Evolutionary conservation across 2,888 invertebrate species (phyloP), one percentile per base, ranked within the genome.

Genomic region (Scaptomyza caliginosa): DNA sequence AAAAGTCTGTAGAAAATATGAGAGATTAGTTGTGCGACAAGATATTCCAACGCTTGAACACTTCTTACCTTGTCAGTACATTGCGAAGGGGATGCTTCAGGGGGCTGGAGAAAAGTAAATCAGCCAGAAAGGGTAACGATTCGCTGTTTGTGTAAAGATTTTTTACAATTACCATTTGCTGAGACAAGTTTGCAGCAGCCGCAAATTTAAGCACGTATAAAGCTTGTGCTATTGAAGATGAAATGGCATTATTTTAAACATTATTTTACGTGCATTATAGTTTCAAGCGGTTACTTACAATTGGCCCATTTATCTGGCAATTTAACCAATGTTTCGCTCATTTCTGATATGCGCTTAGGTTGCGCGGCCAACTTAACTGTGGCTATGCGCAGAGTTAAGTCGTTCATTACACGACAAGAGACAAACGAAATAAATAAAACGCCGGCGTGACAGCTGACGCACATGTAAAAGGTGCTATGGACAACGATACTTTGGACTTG

Each of bases 31-130:
- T 19, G 19, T 38, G 38, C 7, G 8, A 0, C 3, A 34, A 34
- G 16, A 16, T 21, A 8, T n/a, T 30, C 6, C n/a, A n/a, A n/a
- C 13, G 16, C 3, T 3, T 2, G 3, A 16, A 1, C 16, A 16
- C 86, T 72, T 79, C 86, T 72, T 79, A 92, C 92, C 90, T 92
- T 16, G 82, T 62, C 17, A 91, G 73, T 58, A 90, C 87, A 76
- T 90, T 90, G 45, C 92, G 90, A 16, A 92, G 82, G 6, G 92
- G 90, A 77, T 92, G 92, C 63, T 91, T 92, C 0, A 89, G 69
- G 0, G 91, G 90, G 30, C 88, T 85, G 54, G 75, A 66, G 38
- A 92, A 88, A 19, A 89, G 89, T 0, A 91, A 49, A 65, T 91
- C 89, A 17, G 90, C 77, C 3, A 92, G 70, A 55, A 92, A 89